Evolutionary conservation across 2,888 invertebrate genomes (phyloP).

Genomic region (Microctonus brassicae): DNA sequence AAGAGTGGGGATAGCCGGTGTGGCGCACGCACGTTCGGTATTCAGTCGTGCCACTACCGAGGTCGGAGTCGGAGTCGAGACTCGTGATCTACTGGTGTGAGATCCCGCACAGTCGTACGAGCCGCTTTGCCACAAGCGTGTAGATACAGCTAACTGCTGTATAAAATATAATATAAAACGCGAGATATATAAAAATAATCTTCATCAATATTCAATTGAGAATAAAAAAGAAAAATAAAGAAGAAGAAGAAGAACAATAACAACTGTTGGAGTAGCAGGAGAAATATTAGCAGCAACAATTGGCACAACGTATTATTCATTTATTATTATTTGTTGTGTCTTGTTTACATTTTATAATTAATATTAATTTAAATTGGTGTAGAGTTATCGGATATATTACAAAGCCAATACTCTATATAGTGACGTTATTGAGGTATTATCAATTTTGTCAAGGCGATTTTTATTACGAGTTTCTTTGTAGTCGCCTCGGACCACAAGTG

Average conservation of each 20-base stretch:
- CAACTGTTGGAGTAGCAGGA: too few relatives aligned
- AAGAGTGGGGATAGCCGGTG: constrained; percentile 33
- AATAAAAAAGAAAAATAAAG: too few relatives aligned
- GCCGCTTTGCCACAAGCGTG: constrained; percentile 44
- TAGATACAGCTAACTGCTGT: neutral
- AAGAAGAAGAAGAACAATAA: too few relatives aligned
- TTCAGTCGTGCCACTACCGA: constrained; percentile 66
- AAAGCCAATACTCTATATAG: neutral
- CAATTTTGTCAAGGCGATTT: constrained; percentile 13
- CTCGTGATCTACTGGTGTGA: constrained; percentile 49
- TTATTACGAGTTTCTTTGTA: constrained; percentile 7
- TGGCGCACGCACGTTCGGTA: constrained; percentile 21
- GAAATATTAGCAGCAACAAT: too few relatives aligned
- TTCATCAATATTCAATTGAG: too few relatives aligned
- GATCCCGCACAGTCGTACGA: constrained; percentile 46
- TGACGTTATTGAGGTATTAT: neutral
- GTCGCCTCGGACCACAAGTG: neutral
- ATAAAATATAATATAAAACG: neutral
- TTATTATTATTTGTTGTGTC: too few relatives aligned
- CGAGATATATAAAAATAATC: neutral
- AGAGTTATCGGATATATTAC: neutral
- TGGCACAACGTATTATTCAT: too few relatives aligned
- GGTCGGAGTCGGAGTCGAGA: constrained; percentile 60
- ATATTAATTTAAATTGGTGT: neutral
- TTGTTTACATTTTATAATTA: too few relatives aligned